These are phyloP conservation scores for Drosophila ficusphila DNA, from an alignment of 1,140 invertebrate species.

Conservation along the genomic window DNA sequence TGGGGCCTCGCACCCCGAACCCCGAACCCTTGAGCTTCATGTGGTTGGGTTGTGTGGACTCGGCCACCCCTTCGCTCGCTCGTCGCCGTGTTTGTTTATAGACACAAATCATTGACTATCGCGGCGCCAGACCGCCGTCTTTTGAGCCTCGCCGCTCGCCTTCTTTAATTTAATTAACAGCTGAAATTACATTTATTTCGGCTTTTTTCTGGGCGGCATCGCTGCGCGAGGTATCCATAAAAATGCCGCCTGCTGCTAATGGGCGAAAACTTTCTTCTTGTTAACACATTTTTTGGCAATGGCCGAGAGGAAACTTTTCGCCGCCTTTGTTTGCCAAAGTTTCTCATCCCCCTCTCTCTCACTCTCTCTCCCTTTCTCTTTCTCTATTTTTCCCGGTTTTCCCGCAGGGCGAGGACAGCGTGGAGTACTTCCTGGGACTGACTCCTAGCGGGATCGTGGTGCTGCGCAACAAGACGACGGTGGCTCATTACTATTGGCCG, in stretches of 20 bases:
- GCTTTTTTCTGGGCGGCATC: conserved; percentile 11
- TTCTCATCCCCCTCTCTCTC: conserved; percentile 51
- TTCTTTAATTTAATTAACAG: conserved; percentile 80
- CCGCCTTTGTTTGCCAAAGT: conserved; percentile 43
- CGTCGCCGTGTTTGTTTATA: conserved; percentile 72
- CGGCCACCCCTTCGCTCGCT: conserved; percentile 10
- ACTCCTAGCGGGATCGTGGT: conserved; percentile 99
- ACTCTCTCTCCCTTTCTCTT: conserved; percentile 62
- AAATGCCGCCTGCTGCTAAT: conserved; percentile 71
- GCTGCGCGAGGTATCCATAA: conserved; percentile 53
- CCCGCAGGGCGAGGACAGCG: conserved; percentile 96
- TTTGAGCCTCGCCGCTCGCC: conserved; percentile 6
- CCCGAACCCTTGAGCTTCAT: conserved; percentile 59
- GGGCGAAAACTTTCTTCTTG: conserved; percentile 70
- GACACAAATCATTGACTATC: conserved; percentile 80
- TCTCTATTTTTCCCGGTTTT: conserved; percentile 26
- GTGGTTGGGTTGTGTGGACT: conserved; percentile 65
- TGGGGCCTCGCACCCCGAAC: no score
- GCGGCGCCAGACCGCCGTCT: conserved; percentile 64
- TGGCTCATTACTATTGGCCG: conserved; percentile 99
- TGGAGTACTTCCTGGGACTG: conserved; percentile 97
- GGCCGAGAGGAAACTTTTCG: conserved; percentile 59
- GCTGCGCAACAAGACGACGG: conserved; percentile 97
- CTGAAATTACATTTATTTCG: conserved; percentile 73
- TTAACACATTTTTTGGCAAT: conserved; percentile 71